Base-by-base conservation (phyloP, 2,888 invertebrate genomes). In the Drosophila antonietae region DNA sequence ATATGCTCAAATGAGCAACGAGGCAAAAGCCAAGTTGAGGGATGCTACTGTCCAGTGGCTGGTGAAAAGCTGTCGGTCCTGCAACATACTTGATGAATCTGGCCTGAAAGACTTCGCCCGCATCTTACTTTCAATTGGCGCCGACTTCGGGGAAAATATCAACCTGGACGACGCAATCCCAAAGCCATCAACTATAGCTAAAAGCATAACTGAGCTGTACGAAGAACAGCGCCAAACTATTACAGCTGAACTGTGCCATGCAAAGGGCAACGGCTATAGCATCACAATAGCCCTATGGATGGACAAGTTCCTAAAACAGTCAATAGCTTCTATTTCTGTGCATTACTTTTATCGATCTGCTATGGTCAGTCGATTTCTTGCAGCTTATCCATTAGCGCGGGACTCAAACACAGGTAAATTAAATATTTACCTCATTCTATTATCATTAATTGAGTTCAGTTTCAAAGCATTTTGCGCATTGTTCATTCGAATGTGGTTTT, bases 51-150 rank as follows among this genome's bases (percentile, higher is more conserved):
- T 10, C 31, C 28, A 49, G 5, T 49, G 31, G 49, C 31, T 49
- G n/a, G 31, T 49, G 49, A n/a, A n/a, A 31, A 49, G n/a, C n/a
- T 31, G 49, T 49, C 49, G 49, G n/a, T 31, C 49, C n/a, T n/a
- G 31, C 5, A n/a, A 2, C 15, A 15, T 31, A n/a, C 49, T 49
- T 10, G 4, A 31, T 3, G 49, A 49, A 15, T 49, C 49, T 15
- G 31, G 49, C 0, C 6, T 49, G 2, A 31, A 49, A 2, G 8
- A 31, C 10, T n/a, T 49, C 15, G 49, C 31, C 1, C 31, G n/a
- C 49, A 31, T 15, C 9, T 8, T 47, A 7, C 15, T 47, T 15
- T n/a, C 47, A 5, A 47, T 47, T 12, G 47, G 47, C 4, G 47
- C 28, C 10, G 28, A 9, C 9, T n/a, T 47, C 10, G 47, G 47